These are phyloP conservation scores for Leptatherina wallacei DNA, from an alignment of 2,797 vertebrate genomes.

Conservation along the genomic window DNA sequence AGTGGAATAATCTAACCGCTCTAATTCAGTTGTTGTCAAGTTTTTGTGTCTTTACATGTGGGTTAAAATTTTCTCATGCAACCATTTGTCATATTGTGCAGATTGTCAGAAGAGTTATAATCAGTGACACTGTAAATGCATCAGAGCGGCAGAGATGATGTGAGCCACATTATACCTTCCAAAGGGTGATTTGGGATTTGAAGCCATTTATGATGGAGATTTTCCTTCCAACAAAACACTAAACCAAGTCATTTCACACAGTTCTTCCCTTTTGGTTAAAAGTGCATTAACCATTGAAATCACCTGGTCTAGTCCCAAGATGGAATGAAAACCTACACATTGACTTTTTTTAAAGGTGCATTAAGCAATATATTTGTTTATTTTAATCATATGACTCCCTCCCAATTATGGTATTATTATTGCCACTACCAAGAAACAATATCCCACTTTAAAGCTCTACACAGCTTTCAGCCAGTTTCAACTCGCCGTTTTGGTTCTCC, in stretches of 20 bases:
- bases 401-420: slow-evolving; percentile 17
- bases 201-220: slow-evolving; percentile 41
- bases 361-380: slow-evolving; percentile 54
- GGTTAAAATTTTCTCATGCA: slow-evolving; percentile 28
- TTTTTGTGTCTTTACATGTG: slow-evolving; percentile 4
- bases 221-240: slow-evolving; percentile 59
- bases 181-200: slow-evolving; percentile 30
- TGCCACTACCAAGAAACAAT: slow-evolving; percentile 38
- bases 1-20: slow-evolving; percentile 41
- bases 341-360: slow-evolving; percentile 70
- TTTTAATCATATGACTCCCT: slow-evolving; percentile 38
- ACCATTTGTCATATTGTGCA: slow-evolving; percentile 20
- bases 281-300: slow-evolving; percentile 41
- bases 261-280: slow-evolving; percentile 40
- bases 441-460: slow-evolving; percentile 25
- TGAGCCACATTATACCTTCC: slow-evolving; percentile 42
- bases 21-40: slow-evolving; percentile 28
- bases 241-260: slow-evolving; percentile 59
- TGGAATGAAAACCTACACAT: slow-evolving; percentile 59
- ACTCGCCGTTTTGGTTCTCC: slow-evolving; percentile 43
- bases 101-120: slow-evolving; percentile 22
- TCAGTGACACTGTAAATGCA: slow-evolving; percentile 13
- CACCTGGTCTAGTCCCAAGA: slow-evolving; percentile 48
- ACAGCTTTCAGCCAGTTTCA: slow-evolving; percentile 29
- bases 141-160: slow-evolving; percentile 64